Evolutionary conservation across 2,797 vertebrate genomes (phyloP).

Genomic region (Steatocranus sp.): DNA sequence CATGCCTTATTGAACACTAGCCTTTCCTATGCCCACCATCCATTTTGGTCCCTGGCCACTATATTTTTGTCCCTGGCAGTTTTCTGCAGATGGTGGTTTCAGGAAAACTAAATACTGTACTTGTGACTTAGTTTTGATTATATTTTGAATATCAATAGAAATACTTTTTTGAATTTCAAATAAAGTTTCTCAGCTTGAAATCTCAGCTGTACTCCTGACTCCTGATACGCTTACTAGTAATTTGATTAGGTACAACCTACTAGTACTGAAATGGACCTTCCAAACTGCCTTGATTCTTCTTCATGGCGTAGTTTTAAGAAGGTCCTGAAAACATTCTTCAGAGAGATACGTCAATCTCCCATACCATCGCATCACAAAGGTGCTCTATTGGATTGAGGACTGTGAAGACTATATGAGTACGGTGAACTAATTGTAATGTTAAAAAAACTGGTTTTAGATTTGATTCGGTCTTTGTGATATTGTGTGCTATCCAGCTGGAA

Average conservation of each 20-base stretch:
- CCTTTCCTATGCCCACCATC: neutral
- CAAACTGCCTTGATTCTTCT: neutral
- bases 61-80: neutral
- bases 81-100: neutral
- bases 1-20: slow-evolving; percentile 19
- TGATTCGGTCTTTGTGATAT: neutral
- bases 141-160: neutral
- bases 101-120: neutral
- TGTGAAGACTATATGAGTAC: neutral
- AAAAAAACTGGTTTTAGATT: neutral
- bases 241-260: neutral
- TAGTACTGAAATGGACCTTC: neutral
- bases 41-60: neutral
- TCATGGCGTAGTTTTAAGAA: neutral
- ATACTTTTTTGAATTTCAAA: neutral
- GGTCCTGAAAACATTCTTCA: neutral
- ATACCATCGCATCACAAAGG: neutral
- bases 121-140: neutral
- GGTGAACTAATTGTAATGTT: neutral
- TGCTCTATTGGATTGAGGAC: neutral
- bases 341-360: neutral
- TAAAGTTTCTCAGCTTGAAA: neutral
- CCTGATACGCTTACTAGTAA: neutral
- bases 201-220: neutral
- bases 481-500: neutral